These are phyloP conservation scores for Diglossa cyanea DNA, from an alignment of 2,797 vertebrate species.

Conservation along the genomic window DNA sequence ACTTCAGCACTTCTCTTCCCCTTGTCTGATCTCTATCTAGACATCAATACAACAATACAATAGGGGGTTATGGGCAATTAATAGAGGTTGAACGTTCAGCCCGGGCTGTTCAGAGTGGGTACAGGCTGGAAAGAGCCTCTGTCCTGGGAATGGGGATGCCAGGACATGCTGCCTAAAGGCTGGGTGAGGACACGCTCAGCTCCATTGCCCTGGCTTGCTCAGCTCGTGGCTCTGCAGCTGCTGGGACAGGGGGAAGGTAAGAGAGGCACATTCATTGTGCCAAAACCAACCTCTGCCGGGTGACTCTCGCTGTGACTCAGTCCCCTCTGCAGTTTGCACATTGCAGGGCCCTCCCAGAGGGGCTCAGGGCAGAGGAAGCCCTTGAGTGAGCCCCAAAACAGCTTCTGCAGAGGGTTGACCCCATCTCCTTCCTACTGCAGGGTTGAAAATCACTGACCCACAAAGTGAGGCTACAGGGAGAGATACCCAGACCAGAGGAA, in stretches of 20 bases:
- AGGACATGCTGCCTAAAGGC: background rate
- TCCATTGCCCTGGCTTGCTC: background rate
- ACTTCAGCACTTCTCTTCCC: background rate
- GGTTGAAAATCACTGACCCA: background rate
- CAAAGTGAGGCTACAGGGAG: fast-evolving
- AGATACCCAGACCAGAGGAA: background rate
- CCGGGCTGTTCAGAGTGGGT: background rate
- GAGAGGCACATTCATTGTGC: background rate
- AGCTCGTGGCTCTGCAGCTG: background rate
- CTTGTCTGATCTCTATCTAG: background rate
- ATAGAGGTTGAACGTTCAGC: background rate
- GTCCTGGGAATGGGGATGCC: background rate
- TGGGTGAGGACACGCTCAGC: background rate
- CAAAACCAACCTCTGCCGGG: background rate
- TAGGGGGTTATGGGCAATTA: background rate
- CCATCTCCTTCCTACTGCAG: background rate
- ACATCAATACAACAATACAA: background rate
- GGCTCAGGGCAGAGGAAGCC: background rate
- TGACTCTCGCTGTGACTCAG: background rate
- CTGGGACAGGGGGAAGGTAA: background rate
- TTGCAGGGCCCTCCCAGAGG: background rate
- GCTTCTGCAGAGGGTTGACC: background rate
- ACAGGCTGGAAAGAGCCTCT: background rate
- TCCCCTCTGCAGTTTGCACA: fast-evolving
- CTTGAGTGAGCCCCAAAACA: fast-evolving